These are phyloP conservation scores for Limonius californicus DNA, from an alignment of 1,140 invertebrate species.

Conservation along the genomic window DNA sequence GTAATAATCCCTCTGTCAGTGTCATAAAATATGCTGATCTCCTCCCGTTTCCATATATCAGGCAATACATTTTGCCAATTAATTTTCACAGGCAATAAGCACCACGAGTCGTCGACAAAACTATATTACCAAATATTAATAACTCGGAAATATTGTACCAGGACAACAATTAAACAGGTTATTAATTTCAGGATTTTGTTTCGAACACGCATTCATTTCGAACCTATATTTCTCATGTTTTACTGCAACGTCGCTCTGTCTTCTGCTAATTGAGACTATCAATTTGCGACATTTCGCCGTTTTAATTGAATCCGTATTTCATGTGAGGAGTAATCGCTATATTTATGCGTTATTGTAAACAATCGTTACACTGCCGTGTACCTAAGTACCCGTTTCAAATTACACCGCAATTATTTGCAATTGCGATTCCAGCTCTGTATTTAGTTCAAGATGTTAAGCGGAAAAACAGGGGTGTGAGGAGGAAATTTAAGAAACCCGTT, in stretches of 20 bases:
- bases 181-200: neutral
- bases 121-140: neutral
- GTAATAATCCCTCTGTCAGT: neutral
- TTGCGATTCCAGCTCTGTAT: too few relatives aligned
- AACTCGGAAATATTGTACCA: neutral
- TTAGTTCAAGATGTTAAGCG: too few relatives aligned
- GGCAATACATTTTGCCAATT: neutral
- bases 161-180: neutral
- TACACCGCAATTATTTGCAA: too few relatives aligned
- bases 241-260: neutral
- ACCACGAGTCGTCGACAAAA: neutral
- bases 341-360: neutral
- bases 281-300: neutral
- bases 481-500: too few relatives aligned
- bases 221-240: neutral
- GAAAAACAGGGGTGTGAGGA: too few relatives aligned
- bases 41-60: neutral
- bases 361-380: too few relatives aligned
- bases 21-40: too few relatives aligned
- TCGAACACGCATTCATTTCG: neutral
- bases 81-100: neutral
- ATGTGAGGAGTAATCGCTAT: neutral
- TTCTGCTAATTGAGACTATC: conserved; percentile 7
- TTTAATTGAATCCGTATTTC: conserved; percentile 4
- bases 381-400: too few relatives aligned